Evolutionary conservation across 2,113 vertebrate genomes (phyloP).

Genomic region (Himantopus leucocephalus): DNA sequence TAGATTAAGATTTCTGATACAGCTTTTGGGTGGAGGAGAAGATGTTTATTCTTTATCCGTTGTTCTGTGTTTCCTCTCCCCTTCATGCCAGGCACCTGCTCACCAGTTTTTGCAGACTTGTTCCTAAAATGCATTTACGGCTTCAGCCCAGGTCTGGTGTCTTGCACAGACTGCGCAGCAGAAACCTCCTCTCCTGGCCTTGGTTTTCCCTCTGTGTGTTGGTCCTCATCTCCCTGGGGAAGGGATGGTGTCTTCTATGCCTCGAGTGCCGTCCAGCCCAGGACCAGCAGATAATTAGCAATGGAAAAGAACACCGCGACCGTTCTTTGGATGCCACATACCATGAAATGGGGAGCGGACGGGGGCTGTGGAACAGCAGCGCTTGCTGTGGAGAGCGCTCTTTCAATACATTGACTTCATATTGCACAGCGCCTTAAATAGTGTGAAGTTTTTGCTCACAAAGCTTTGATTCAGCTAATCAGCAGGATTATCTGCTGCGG

Average conservation of each 20-base stretch:
- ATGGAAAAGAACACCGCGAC: background rate
- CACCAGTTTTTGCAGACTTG: background rate
- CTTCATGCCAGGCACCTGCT: background rate
- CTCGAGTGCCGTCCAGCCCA: background rate
- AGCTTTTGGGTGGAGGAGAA: background rate
- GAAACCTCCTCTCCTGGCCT: background rate
- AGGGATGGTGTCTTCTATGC: background rate
- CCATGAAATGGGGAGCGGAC: background rate
- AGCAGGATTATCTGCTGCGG: background rate
- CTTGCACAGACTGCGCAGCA: background rate
- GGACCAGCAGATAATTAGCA: background rate
- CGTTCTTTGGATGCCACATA: background rate
- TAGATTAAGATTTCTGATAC: background rate
- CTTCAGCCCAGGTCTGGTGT: background rate
- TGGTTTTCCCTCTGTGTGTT: background rate
- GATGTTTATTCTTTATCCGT: background rate
- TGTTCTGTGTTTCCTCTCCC: background rate
- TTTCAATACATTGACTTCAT: background rate
- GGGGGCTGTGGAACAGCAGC: background rate
- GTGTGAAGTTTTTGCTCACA: background rate
- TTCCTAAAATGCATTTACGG: background rate
- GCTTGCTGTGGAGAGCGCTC: background rate
- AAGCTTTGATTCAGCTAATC: constrained; percentile 39
- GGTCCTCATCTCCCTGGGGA: background rate
- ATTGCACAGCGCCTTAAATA: background rate